Evolutionary conservation across 2,888 invertebrate genomes (phyloP), one percentile per base, ranked within the genome.

Genomic region (Eupithecia tripunctaria): DNA sequence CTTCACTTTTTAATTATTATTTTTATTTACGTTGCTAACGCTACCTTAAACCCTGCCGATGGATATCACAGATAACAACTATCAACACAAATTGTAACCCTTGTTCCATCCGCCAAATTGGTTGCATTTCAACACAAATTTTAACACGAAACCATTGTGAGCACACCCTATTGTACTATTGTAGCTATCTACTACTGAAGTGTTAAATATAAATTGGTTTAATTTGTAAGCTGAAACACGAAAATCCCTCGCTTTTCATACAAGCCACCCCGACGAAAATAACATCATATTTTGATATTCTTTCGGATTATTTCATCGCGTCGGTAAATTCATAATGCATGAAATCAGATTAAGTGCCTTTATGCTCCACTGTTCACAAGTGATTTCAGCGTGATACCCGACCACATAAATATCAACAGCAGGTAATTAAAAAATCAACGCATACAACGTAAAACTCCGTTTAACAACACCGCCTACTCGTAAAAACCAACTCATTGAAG

Each of bases 1-100:
- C 18, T 18, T 29, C 18, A 29, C 5, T 15, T 36, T 63, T 36
- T 38, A 47, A 60, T 25, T 18, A n/a, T 18, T 38, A 29, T 56
- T 56, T 67, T 66, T 29, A 18, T 47, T 38, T 62, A 21, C 88
- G 89, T 84, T 76, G 82, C 71, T 86, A 78, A 88, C 93, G 91
- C 91, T 75, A 78, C 79, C 82, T 75, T 76, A 78, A 80, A 76
- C 80, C 79, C 83, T 81, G 80, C 83, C 85, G 91, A 92, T 92
- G 89, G 91, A 89, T 82, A 83, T 84, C 83, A 82, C 78, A 89
- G 93, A 93, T 93, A 94, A 89, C 86, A 87, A 89, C 86, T 90
- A 91, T 91, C 88, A 87, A 89, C 89, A 89, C 91, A 92, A 92
- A 93, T 92, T 92, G 91, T 91, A 88, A 88, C 90, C 91, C 91